Base-by-base conservation (phyloP, 2,888 invertebrate genomes). In the Lasioglossum leucozonium region DNA sequence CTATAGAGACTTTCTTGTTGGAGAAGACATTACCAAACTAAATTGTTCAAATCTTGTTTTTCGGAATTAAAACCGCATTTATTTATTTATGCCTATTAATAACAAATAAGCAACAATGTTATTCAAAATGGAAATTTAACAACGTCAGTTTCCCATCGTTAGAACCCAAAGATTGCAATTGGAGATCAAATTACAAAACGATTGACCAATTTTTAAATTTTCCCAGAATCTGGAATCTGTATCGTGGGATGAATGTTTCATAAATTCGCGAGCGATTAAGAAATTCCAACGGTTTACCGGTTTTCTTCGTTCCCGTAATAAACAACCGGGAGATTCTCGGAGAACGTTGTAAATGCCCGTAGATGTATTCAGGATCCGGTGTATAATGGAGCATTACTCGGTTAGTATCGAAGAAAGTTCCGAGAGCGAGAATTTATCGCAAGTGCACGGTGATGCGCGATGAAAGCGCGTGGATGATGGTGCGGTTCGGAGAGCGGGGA, bases 391-490 rank as follows among this genome's bases (percentile, higher is more conserved):
- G 42, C 44, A 13, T 78, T 76, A 34, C 34, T 67, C 18, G 44
- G 16, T 11, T 71, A 22, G 71, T 42, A n/a, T 71, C 42, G 47
- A 47, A 67, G 22, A 37, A 47, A 65, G 77, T 67, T 80, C 26
- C 65, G 30, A 55, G 58, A 55, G 72, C 55, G 18, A n/a, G 67
- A 78, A 62, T 83, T 83, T 65, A 72, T 84, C 71, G 69, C 16
- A 30, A 51, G 44, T 55, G 58, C 42, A 22, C 37, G 58, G 34
- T n/a, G 69, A 58, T 42, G 67, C 51, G 51, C 40, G 65, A 76
- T 44, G 74, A 76, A 75, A 67, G 72, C 67, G 44, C 55, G 40
- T 34, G 51, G 71, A 84, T 78, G 84, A 84, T 62, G 71, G 30
- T 44, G 84, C 73, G 71, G 73, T 77, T 84, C 40, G 34, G 34